Conservation (phyloP, 1,140 invertebrate genomes). For the Armadillidium nasatum region DNA sequence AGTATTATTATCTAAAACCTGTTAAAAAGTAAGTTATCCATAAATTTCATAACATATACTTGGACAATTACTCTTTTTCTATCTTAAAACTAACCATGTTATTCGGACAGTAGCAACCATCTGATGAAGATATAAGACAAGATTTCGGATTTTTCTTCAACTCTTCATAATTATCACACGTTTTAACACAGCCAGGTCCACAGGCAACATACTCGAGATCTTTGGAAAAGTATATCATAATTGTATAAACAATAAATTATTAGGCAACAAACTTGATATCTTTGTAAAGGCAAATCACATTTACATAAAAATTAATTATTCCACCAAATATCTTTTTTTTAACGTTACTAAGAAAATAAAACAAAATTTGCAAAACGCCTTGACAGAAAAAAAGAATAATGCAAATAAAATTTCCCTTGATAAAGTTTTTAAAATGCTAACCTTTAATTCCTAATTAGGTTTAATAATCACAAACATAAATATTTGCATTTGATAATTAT, state of each 20-base stretch:
- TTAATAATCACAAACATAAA: no score
- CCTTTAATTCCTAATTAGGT: no score
- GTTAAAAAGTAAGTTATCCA: conserved; percentile 11
- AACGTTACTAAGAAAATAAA: no score
- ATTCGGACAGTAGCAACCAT: conserved; percentile 78
- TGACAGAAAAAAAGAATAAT: no score
- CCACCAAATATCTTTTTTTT: no score
- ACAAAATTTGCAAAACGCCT: no score
- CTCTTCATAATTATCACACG: conserved; percentile 57
- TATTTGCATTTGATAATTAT: no score
- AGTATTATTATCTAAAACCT: conserved; percentile 58
- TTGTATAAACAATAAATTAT: conserved; percentile 32
- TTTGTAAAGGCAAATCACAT: no score
- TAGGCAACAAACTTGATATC: background rate
- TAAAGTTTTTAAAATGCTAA: no score
- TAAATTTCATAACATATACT: background rate
- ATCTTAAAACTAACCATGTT: conserved; percentile 56
- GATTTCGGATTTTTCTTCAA: conserved; percentile 47
- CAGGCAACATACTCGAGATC: conserved; percentile 65
- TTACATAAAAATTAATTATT: no score
- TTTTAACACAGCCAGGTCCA: conserved; percentile 61
- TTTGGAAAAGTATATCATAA: conserved; percentile 47
- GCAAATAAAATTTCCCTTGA: no score
- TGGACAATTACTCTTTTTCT: background rate
- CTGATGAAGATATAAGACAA: conserved; percentile 51